phyloP scores from a whole-genome alignment of 2,797 vertebrate species.

The Salmo trutta region DNA sequence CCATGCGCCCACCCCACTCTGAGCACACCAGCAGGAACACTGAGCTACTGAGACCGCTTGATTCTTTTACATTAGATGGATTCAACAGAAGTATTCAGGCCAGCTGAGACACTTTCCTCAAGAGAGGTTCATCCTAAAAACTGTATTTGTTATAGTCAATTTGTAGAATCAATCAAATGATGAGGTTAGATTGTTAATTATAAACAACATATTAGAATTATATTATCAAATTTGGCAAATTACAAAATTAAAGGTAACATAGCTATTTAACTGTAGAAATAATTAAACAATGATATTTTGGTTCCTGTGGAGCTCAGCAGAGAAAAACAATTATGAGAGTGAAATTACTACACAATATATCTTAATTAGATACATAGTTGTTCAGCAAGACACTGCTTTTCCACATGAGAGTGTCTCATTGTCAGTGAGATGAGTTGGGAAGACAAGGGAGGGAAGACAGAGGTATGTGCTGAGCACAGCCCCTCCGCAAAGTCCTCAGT shows the following conservation, averaged over 20 bases:
- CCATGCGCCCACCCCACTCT: conserved; percentile 34
- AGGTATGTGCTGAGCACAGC: conserved; percentile 21
- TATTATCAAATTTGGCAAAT: not conserved
- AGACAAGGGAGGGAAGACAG: not conserved
- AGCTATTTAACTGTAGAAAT: not conserved
- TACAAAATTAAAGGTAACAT: not conserved
- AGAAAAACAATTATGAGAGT: too few relatives aligned
- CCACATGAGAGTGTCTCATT: conserved; percentile 13
- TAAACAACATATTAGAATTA: not conserved
- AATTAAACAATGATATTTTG: conserved; percentile 2
- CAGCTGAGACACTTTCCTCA: not conserved
- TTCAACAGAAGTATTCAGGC: conserved; percentile 3
- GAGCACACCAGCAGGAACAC: conserved; percentile 32
- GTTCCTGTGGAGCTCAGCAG: not conserved
- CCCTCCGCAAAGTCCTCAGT: conserved; percentile 27
- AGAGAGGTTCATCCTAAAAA: not conserved
- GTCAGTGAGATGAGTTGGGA: conserved; percentile 10
- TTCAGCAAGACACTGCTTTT: conserved; percentile 3
- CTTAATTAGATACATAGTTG: not conserved
- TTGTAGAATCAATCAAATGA: not conserved
- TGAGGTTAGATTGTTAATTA: not conserved
- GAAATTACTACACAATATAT: too few relatives aligned
- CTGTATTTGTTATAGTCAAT: not conserved
- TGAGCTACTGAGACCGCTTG: conserved; percentile 49
- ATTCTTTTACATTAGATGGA: conserved; percentile 29